phyloP scores from a whole-genome alignment of 2,113 vertebrate species.

The Tachuris rubrigastra region DNA sequence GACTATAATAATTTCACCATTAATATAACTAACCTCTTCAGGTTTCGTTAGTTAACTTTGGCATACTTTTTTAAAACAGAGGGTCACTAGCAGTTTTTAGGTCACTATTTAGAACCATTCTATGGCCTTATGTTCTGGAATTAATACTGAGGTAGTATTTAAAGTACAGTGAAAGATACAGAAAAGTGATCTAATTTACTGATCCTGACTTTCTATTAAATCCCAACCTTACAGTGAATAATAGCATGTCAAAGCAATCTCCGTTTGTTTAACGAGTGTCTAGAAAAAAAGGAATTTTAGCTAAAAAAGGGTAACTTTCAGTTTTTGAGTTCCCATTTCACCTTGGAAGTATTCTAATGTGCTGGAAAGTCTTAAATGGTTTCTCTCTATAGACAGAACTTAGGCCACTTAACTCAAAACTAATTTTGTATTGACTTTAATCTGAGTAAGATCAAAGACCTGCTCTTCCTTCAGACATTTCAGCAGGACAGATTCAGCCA shows the following conservation, averaged over 20 bases:
- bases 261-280: not conserved
- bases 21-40: not conserved
- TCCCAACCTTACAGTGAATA: not conserved
- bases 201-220: not conserved
- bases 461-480: slow-evolving; percentile 25
- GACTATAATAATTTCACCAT: not conserved
- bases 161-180: not conserved
- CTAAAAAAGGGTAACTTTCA: not conserved
- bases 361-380: not conserved
- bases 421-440: slow-evolving; percentile 7
- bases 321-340: not conserved
- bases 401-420: not conserved
- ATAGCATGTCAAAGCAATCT: not conserved
- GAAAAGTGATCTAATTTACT: not conserved
- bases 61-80: not conserved
- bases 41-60: not conserved
- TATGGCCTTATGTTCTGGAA: not conserved
- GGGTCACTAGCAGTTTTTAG: not conserved
- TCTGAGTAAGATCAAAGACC: slow-evolving; percentile 28
- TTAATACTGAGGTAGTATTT: not conserved
- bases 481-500: not conserved
- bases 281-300: not conserved
- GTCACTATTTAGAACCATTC: not conserved
- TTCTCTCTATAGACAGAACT: not conserved
- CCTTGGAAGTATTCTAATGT: not conserved